Base-by-base conservation (phyloP, 2,113 vertebrate species). In the Microtus richardsoni region DNA sequence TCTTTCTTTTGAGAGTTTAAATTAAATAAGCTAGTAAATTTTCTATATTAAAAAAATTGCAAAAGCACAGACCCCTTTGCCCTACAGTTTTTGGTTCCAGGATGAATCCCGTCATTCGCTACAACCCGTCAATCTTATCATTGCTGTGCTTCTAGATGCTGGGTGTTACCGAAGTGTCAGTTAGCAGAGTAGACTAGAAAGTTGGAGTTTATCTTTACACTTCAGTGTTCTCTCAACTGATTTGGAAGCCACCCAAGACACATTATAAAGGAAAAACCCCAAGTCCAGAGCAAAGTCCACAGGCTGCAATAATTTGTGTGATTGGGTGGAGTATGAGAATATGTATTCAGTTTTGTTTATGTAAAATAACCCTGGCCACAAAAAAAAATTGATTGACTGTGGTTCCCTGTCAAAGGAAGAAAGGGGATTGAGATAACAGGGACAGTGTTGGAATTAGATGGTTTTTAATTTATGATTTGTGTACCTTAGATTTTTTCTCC, bases 391-490 rank as follows among this genome's bases (percentile, higher is more conserved):
- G 88, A 92, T 66, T 64, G 66, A 39, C 22, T 49, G 0, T 26
- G 39, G 6, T 91, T 88, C n/a, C 39, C 44, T 78, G 10, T 12
- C 58, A 78, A 75, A 16, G 54, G 52, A 10, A 85, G 71, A 49
- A 22, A 41, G 68, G 58, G 64, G 19, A 39, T 47, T 83, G 2
- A 75, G 47, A 77, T 16, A 82, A 54, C 8, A 75, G 49, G 19
- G 66, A 66, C 26, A 79, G 74, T 68, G 3, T 86, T 90, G 33
- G 19, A n/a, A n/a, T 9, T 39, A 71, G 70, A 52, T 52, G n/a
- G 2, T 62, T 93, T 93, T 54, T 39, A 66, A 84, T 88, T 88
- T 94, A 58, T 94, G 78, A 93, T 85, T 88, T 94, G 64, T 94
- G 78, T 91, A 73, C 21, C 30, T 39, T 74, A 16, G 84, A 1